Evolutionary conservation across 1,140 invertebrate species (phyloP).

Genomic region (Hycleus cichorii): DNA sequence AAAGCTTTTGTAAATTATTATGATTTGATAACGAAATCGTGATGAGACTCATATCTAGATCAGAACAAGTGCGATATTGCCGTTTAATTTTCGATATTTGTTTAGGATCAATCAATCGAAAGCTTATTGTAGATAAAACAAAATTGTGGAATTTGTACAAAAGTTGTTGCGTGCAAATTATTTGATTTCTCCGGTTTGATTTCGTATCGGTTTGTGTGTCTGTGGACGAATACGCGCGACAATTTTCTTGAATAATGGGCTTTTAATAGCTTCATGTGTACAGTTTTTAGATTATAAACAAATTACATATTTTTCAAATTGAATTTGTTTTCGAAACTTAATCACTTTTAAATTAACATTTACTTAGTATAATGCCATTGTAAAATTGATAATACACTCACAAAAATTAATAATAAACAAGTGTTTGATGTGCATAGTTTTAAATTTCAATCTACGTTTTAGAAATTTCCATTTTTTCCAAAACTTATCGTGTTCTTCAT

Average conservation of each 20-base stretch:
- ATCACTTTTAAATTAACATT: too few species aligned
- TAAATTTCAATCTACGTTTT: constrained; percentile 16
- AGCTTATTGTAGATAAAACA: constrained; percentile 11
- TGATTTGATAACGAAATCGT: neutral
- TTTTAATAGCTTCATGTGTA: constrained; percentile 18
- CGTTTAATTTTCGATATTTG: too few species aligned
- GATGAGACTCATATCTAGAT: too few species aligned
- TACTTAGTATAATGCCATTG: constrained; percentile 8
- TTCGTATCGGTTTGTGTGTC: too few species aligned
- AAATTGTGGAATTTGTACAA: constrained; percentile 1
- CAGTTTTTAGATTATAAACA: constrained; percentile 17
- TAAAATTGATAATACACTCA: constrained; percentile 9
- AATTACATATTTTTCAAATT: constrained; percentile 7
- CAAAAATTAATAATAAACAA: neutral
- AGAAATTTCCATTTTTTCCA: constrained; percentile 3
- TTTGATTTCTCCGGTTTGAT: neutral
- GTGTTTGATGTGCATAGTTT: constrained; percentile 30
- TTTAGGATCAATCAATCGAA: neutral
- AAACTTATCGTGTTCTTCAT: too few species aligned
- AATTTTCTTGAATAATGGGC: constrained; percentile 8
- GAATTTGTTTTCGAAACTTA: constrained; percentile 8
- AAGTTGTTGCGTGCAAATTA: constrained; percentile 10
- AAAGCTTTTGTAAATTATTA: constrained; percentile 27
- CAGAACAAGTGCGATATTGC: too few species aligned
- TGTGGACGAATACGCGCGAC: neutral